phyloP scores from a whole-genome alignment of 1,140 invertebrate species.

The Carcinoscorpius rotundicauda region DNA sequence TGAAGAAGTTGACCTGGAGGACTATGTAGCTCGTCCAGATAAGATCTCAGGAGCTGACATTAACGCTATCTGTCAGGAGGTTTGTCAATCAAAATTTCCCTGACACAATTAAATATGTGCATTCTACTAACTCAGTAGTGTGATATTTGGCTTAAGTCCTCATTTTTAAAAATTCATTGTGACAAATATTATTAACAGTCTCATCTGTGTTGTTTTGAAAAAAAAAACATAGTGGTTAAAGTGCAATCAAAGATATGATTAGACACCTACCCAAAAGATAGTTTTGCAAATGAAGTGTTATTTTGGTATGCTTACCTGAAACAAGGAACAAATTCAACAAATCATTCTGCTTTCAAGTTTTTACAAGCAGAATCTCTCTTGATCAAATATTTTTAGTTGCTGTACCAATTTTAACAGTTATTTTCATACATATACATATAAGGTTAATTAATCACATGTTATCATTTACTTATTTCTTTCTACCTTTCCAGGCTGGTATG shows the following conservation, averaged over 20 bases:
- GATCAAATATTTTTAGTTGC: background rate
- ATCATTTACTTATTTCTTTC: no score
- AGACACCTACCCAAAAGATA: no score
- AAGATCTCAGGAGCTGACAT: constrained; percentile 98
- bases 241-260: no score
- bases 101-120: background rate
- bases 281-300: no score
- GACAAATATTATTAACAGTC: no score
- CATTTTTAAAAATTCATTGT: background rate
- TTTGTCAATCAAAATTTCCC: constrained; percentile 35
- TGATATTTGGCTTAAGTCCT: background rate
- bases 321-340: no score
- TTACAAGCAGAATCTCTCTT: background rate
- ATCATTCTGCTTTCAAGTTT: no score
- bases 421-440: no score
- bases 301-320: no score
- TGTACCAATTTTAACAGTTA: background rate
- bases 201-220: no score
- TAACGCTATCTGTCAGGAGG: constrained; percentile 99
- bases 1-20: constrained; percentile 97
- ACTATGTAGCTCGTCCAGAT: constrained; percentile 96
- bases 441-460: no score
- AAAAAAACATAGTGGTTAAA: no score
- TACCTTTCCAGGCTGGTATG: constrained; percentile 51
- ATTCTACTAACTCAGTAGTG: background rate